Conservation (phyloP, 2,113 vertebrate species). For the Oryzias celebensis region DNA sequence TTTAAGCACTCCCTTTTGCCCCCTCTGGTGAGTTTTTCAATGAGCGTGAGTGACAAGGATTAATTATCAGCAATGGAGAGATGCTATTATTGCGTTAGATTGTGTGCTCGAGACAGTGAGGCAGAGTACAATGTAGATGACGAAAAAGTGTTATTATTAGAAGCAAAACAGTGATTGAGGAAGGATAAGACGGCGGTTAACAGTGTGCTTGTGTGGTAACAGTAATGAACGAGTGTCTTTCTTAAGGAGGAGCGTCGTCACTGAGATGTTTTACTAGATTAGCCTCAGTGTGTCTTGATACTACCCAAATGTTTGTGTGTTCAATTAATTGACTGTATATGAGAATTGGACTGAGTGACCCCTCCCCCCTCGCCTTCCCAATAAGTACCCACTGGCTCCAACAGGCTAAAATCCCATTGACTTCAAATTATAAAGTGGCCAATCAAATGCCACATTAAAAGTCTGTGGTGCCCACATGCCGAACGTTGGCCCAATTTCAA, state of each 20-base stretch:
- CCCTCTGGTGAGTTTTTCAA: slow-evolving; percentile 13
- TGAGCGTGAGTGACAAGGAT: slow-evolving; percentile 38
- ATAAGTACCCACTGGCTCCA: no score
- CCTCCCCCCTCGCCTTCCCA: no score
- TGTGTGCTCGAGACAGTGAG: slow-evolving; percentile 14
- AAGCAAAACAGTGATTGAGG: slow-evolving; percentile 63
- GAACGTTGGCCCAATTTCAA: no score
- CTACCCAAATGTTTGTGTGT: slow-evolving; percentile 44
- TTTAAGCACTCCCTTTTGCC: slow-evolving; percentile 19
- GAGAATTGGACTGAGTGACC: no score
- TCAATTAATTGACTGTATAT: slow-evolving; percentile 5
- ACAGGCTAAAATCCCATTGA: no score
- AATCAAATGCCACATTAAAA: no score
- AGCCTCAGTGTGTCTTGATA: slow-evolving; percentile 70
- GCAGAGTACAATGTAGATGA: slow-evolving; percentile 34
- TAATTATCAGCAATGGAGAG: slow-evolving; percentile 41
- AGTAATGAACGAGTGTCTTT: slow-evolving; percentile 68
- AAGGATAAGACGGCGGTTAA: slow-evolving; percentile 55
- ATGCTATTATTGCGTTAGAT: slow-evolving; percentile 41
- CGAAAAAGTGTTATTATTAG: slow-evolving; percentile 63
- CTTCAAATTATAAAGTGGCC: no score
- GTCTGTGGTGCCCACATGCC: no score
- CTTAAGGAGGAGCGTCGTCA: slow-evolving; percentile 67
- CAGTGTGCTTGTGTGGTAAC: slow-evolving; percentile 61
- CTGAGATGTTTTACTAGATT: slow-evolving; percentile 77